Conservation (phyloP, 2,113 vertebrate genomes). For the Brachyhypopomus occidentalis region DNA sequence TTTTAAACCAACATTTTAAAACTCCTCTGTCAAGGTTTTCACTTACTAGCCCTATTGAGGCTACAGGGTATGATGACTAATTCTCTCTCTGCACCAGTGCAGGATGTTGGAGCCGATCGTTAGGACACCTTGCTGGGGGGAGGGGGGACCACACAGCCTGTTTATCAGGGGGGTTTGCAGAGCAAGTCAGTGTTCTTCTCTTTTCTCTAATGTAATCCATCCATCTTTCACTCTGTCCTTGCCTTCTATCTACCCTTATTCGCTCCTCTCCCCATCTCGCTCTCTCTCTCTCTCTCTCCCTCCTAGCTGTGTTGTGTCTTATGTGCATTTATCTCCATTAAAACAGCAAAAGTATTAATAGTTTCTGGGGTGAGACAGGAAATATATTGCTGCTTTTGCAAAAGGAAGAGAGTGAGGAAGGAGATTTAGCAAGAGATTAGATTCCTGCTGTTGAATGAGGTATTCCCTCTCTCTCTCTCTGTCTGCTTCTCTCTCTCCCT, state of each 20-base stretch:
- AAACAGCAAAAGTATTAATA: constrained; percentile 66
- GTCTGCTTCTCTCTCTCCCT: neutral
- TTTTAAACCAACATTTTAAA: no score
- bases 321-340: constrained; percentile 72
- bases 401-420: constrained; percentile 17
- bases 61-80: no score
- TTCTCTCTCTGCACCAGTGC: neutral
- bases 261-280: constrained; percentile 6
- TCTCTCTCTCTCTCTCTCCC: constrained; percentile 33
- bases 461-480: constrained; percentile 37
- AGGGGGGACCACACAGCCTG: constrained; percentile 25
- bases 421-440: constrained; percentile 42
- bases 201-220: constrained; percentile 64
- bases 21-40: no score
- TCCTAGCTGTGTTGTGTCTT: constrained; percentile 53
- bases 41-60: no score
- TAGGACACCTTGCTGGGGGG: constrained; percentile 53
- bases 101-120: neutral
- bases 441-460: constrained; percentile 39
- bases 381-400: constrained; percentile 52
- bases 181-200: constrained; percentile 54
- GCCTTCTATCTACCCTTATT: constrained; percentile 39
- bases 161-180: constrained; percentile 58
- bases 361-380: constrained; percentile 60
- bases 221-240: constrained; percentile 68